These are phyloP conservation scores for Vimba vimba DNA, from an alignment of 2,113 vertebrate species.

Conservation along the genomic window DNA sequence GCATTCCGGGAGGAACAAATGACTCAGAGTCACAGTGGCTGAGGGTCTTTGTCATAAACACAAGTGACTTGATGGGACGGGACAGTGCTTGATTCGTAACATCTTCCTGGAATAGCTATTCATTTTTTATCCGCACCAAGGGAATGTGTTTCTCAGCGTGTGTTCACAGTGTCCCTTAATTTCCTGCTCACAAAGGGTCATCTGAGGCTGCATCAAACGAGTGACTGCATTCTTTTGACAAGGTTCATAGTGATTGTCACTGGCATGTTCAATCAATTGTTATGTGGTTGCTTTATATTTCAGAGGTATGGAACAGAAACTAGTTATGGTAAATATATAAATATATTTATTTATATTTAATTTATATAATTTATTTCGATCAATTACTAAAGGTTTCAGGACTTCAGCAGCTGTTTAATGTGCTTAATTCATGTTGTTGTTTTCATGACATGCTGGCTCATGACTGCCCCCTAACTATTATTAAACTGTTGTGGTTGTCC, in stretches of 20 bases:
- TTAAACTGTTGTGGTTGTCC: not conserved
- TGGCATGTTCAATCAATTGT: not conserved
- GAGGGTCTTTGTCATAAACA: slow-evolving; percentile 30
- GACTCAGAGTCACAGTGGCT: not conserved
- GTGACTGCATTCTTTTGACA: not conserved
- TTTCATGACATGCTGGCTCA: not conserved
- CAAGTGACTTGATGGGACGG: slow-evolving; percentile 39
- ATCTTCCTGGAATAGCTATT: slow-evolving; percentile 42
- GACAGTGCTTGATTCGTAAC: slow-evolving; percentile 15
- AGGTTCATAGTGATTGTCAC: not conserved
- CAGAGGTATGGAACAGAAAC: not conserved
- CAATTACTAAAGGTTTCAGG: not conserved
- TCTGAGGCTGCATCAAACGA: slow-evolving; percentile 2
- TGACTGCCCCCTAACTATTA: not conserved
- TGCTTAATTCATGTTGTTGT: too few species aligned
- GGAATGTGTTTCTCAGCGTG: slow-evolving; percentile 50
- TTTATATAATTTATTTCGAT: not conserved
- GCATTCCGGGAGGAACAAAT: not conserved
- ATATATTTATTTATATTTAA: too few species aligned
- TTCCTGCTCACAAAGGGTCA: slow-evolving; percentile 28
- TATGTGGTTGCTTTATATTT: not conserved
- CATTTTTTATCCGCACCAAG: slow-evolving; percentile 20
- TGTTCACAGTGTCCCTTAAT: slow-evolving; percentile 6
- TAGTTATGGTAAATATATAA: too few species aligned
- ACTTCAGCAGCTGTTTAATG: not conserved